A percentile compares a stretch with the other conserved stretches of the same genome.
Conservation (phyloP, 2,888 invertebrate species). For the Poecilobothrus nobilitatus region DNA sequence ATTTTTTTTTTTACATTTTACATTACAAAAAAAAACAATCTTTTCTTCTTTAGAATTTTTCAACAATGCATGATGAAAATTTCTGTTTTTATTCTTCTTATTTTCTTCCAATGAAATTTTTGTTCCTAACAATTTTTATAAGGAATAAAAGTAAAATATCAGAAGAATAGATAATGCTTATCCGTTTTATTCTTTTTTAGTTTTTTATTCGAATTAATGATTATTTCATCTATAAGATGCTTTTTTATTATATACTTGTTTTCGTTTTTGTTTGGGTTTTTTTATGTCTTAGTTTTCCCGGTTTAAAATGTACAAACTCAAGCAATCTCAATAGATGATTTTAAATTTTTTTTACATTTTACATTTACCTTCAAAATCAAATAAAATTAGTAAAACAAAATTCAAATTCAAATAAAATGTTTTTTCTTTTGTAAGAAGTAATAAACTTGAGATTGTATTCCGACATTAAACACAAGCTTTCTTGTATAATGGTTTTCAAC, state of each 20-base stretch:
- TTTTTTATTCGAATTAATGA: constrained; percentile 2
- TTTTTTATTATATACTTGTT: background rate
- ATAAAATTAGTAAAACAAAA: background rate
- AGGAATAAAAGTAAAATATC: background rate
- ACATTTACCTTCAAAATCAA: background rate
- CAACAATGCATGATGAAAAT: background rate
- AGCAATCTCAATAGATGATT: background rate
- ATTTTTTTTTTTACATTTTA: background rate
- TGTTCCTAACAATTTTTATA: background rate
- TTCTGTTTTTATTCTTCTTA: background rate
- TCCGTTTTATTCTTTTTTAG: background rate
- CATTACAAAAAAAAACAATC: too few species aligned
- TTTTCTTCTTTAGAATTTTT: background rate
- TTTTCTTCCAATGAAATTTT: background rate
- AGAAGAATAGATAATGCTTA: background rate
- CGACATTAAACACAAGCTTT: background rate
- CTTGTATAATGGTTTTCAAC: background rate
- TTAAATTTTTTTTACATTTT: background rate
- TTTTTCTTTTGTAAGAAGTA: background rate
- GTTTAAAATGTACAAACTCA: too few species aligned
- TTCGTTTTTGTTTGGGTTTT: too few species aligned
- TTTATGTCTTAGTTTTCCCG: background rate
- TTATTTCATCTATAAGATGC: background rate
- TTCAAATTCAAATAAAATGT: background rate
- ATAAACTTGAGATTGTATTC: background rate